Evolutionary conservation across 1,140 invertebrate genomes (phyloP).

Genomic region (Luehdorfia chinensis): DNA sequence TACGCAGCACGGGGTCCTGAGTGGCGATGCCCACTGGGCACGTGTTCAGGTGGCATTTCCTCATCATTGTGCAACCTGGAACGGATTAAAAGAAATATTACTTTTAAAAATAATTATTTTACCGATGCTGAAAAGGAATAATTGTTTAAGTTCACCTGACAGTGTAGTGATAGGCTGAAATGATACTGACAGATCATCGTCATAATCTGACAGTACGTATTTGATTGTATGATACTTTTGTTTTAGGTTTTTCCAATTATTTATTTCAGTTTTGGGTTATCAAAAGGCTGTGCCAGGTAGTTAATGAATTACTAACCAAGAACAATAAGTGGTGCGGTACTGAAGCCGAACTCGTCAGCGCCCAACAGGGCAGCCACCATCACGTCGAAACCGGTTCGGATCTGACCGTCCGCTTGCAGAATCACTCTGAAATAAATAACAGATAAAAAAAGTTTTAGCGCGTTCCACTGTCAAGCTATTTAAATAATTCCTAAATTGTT

Average conservation of each 20-base stretch:
- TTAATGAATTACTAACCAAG: conserved; percentile 78
- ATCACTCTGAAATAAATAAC: conserved; percentile 82
- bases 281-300: too few species aligned
- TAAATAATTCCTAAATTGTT: too few species aligned
- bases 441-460: too few species aligned
- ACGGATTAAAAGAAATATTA: conserved; percentile 10
- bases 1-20: conserved; percentile 95
- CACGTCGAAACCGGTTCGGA: conserved; percentile 97
- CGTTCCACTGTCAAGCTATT: too few species aligned
- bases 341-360: conserved; percentile 99
- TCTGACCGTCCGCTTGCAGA: conserved; percentile 96
- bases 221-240: too few species aligned
- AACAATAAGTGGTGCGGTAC: conserved; percentile 97
- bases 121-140: too few species aligned
- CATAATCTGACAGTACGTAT: too few species aligned
- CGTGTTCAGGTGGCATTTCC: conserved; percentile 99
- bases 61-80: conserved; percentile 98
- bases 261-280: too few species aligned
- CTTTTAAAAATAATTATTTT: not conserved
- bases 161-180: too few species aligned
- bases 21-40: conserved; percentile 99
- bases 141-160: too few species aligned
- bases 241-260: too few species aligned
- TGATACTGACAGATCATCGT: too few species aligned
- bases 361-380: conserved; percentile 96